Conservation (phyloP, 2,888 invertebrate species). For the Anaspis maculata region DNA sequence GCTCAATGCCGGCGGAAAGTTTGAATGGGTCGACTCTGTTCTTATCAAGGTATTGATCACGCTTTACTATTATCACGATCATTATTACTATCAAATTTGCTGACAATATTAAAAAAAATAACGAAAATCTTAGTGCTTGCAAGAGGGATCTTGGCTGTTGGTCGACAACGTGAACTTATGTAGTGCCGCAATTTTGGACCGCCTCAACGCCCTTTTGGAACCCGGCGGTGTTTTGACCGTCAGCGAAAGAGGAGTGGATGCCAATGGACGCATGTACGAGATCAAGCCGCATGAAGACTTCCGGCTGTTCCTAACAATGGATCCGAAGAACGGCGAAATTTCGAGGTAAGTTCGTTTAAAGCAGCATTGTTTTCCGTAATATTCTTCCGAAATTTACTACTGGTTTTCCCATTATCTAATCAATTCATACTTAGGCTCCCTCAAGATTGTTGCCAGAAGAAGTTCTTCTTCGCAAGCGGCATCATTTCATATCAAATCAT, state of each 20-base stretch:
- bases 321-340: conserved; percentile 91
- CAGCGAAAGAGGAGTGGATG: conserved; percentile 80
- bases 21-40: conserved; percentile 87
- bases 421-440: no score
- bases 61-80: no score
- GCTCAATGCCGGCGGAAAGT: conserved; percentile 77
- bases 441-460: no score
- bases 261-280: conserved; percentile 59
- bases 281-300: conserved; percentile 85
- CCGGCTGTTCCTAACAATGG: conserved; percentile 88
- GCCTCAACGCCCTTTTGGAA: conserved; percentile 92
- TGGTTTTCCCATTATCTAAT: no score
- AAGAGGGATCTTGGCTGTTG: conserved; percentile 75
- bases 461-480: no score
- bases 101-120: no score
- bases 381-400: no score
- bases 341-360: conserved; percentile 53
- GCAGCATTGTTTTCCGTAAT: no score
- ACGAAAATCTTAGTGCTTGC: conserved; percentile 65
- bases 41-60: conserved; percentile 70
- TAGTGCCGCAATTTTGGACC: conserved; percentile 92
- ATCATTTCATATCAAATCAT: no score
- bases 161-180: conserved; percentile 93
- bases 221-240: conserved; percentile 82
- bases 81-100: no score